Evolutionary conservation across 2,797 vertebrate genomes (phyloP).

Genomic region (Pseudocheirus occidentalis): DNA sequence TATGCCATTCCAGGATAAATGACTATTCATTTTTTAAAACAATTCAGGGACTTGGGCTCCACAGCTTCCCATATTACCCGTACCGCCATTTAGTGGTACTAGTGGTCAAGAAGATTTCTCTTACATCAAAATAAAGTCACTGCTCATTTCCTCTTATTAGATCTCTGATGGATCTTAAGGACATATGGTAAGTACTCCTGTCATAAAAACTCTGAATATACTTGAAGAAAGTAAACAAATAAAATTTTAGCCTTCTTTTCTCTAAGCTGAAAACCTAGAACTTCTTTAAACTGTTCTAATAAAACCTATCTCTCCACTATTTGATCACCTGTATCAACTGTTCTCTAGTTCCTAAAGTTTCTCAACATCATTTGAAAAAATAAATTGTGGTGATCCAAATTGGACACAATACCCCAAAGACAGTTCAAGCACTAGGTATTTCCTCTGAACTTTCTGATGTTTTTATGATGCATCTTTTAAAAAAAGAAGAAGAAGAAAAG

Average conservation of each 20-base stretch:
- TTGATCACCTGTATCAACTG: conserved; percentile 1
- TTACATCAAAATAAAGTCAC: conserved; percentile 31
- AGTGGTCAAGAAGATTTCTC: conserved; percentile 15
- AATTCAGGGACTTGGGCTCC: background rate
- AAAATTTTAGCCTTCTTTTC: conserved; percentile 25
- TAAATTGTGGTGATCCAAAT: background rate
- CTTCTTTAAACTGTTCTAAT: conserved; percentile 33
- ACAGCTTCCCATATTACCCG: background rate
- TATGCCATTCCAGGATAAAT: background rate
- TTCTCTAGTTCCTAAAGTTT: background rate
- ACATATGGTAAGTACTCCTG: background rate
- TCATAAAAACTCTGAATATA: conserved; percentile 18
- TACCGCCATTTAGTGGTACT: background rate
- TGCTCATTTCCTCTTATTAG: conserved; percentile 22
- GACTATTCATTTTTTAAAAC: background rate
- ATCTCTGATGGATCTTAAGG: conserved; percentile 32
- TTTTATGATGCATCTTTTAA: conserved; percentile 1
- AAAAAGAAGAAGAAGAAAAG: background rate
- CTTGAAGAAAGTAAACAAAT: conserved; percentile 24
- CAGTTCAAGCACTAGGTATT: background rate
- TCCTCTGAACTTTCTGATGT: conserved; percentile 42
- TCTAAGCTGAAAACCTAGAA: background rate
- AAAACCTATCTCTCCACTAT: background rate
- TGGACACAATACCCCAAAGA: background rate
- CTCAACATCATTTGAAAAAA: background rate